Evolutionary conservation across 2,113 vertebrate genomes (phyloP), one percentile per base, ranked within the genome.

Genomic region (Benitochromis conjunctus): DNA sequence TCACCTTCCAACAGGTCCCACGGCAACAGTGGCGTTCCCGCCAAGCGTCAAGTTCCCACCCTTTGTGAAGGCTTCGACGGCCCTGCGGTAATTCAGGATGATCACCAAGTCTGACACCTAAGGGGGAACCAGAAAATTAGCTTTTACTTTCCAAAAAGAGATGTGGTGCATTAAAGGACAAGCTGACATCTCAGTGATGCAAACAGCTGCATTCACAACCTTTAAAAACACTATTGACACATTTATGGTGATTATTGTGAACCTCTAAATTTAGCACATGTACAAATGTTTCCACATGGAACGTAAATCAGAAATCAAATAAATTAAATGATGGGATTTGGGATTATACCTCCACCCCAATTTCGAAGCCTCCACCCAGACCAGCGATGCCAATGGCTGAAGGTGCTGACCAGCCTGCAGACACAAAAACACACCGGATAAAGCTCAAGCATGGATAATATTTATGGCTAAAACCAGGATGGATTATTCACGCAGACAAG

Each of bases 321-420:
- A 51, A 76, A 51, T 51, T 31, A 53, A 53, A 76, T 29, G 3
- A 51, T 34, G 31, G 4, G 3, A n/a, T 53, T 53, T 51, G 10
- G 26, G 46, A 53, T 76, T 53, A 34, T 13, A 99, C 99, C 97
- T 99, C 99, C 77, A 99, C 96, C 60, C 99, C 99, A 16, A 99
- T 97, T 94, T 99, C 98, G 86, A 99, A 99, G 88, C 99, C 99
- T 92, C 98, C 99, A 36, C 99, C 99, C 24, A 99, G 96, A 18
- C 99, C 99, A 24, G 99, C 99, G 34, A 99, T 98, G 6, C 98
- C 99, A 51, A 99, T 98, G 89, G 98, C 99, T 24, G 99, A 98
- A 8, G 98, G 99, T 18, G 98, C 98, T 5, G 99, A 99, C 99
- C 99, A 99, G 3, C 95, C 99, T 99, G 60, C 43, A 69, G 4